Evolutionary conservation across 2,888 invertebrate genomes (phyloP).

Genomic region (Aricia artaxerxes): DNA sequence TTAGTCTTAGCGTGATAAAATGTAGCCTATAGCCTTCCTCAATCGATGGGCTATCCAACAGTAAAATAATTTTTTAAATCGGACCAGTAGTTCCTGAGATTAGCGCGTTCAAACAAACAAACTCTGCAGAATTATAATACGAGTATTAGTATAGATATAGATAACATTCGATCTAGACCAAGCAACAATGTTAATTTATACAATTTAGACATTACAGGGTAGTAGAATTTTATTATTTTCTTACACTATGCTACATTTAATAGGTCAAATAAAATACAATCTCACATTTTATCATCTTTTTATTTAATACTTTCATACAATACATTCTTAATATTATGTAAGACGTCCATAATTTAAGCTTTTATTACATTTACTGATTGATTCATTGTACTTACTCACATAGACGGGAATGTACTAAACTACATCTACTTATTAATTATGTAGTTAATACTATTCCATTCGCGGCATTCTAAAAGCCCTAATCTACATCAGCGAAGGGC

Average conservation of each 20-base stretch:
- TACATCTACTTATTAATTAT: slow-evolving; percentile 59
- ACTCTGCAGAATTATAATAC: no score
- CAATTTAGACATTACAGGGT: background rate
- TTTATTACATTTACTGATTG: slow-evolving; percentile 33
- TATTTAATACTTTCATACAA: slow-evolving; percentile 28
- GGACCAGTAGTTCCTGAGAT: no score
- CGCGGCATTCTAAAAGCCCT: slow-evolving; percentile 16
- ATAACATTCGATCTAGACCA: no score
- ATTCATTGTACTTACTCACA: slow-evolving; percentile 59
- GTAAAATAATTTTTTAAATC: no score
- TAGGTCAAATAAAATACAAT: background rate
- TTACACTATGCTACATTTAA: background rate
- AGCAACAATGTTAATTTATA: no score
- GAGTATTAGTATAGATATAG: no score
- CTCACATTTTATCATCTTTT: slow-evolving; percentile 22
- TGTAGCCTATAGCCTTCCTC: no score
- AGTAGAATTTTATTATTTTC: background rate
- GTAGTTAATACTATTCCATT: slow-evolving; percentile 29
- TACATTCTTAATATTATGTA: slow-evolving; percentile 27
- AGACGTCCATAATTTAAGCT: slow-evolving; percentile 26
- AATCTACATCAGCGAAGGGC: slow-evolving; percentile 18
- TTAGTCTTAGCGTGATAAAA: no score
- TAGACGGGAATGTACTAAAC: slow-evolving; percentile 74
- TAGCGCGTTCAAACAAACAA: no score
- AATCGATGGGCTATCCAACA: no score